Evolutionary conservation across 2,888 invertebrate species (phyloP).

Genomic region (Agonopterix heracliana): DNA sequence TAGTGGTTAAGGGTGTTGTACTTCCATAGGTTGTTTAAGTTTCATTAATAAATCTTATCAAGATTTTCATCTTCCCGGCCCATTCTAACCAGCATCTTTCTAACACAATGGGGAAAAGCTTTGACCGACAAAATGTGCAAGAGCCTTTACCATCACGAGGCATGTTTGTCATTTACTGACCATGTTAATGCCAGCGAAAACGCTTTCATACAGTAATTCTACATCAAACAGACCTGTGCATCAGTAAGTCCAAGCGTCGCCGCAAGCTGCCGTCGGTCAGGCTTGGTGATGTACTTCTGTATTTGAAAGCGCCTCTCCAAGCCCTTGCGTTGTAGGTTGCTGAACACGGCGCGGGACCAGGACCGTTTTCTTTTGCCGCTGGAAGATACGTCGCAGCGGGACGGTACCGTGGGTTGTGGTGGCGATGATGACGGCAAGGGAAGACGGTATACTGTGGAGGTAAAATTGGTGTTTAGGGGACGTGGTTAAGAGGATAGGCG

Average conservation of each 20-base stretch:
- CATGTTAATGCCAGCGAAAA: too few relatives aligned
- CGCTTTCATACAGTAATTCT: too few relatives aligned
- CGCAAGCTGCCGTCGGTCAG: conserved; percentile 92
- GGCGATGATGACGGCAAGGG: conserved; percentile 57
- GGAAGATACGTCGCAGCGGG: conserved; percentile 70
- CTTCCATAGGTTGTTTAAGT: too few relatives aligned
- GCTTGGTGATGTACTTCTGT: conserved; percentile 97
- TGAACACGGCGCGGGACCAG: conserved; percentile 97
- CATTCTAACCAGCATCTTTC: too few relatives aligned
- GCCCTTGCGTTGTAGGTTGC: conserved; percentile 95
- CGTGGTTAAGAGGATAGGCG: too few relatives aligned
- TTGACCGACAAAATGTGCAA: too few relatives aligned
- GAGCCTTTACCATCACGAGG: too few relatives aligned
- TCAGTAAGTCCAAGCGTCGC: conserved; percentile 94
- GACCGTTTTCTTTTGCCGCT: conserved; percentile 88
- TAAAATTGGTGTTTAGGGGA: not conserved
- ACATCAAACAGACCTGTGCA: conserved; percentile 82
- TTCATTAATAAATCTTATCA: too few relatives aligned
- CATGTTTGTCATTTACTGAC: too few relatives aligned
- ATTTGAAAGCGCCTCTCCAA: conserved; percentile 93
- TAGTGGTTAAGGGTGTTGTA: too few relatives aligned
- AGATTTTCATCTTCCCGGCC: too few relatives aligned
- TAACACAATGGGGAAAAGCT: too few relatives aligned
- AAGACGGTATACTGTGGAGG: conserved; percentile 54
- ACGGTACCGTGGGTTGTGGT: conserved; percentile 39